Evolutionary conservation across 2,113 vertebrate genomes (phyloP), one percentile per base, ranked within the genome.

Genomic region (Laterallus jamaicensis): DNA sequence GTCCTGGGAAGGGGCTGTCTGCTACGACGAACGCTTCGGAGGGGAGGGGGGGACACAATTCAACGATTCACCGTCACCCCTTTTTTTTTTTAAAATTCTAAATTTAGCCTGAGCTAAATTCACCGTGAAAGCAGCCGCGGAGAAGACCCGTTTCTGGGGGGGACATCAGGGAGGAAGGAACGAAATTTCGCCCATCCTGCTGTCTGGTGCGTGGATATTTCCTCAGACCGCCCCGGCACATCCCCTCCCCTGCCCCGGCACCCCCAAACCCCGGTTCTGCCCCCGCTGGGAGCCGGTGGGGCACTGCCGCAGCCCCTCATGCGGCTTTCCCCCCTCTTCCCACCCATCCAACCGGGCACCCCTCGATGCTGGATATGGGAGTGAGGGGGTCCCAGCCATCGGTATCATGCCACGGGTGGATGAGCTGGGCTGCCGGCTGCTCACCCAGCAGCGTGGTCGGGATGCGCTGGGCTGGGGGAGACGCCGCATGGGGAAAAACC

Each of bases 131-230:
- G 62, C 32, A 39, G 73, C 22, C 13, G 10, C 3, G 83, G 31
- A 78, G 68, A 28, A 70, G 42, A 67, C 47, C 56, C 31, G 9
- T 40, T 91, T 63, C 31, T 54, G 87, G 60, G 62, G 62, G 73
- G 73, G 69, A 56, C 84, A 91, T 84, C 77, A 15, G 28, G 77
- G 77, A 86, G 75, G 75, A 76, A 73, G 67, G n/a, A 91, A 91
- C 69, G 90, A 92, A 92, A 91, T 84, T 29, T 26, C 66, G 10
- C 47, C 60, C 54, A 14, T 86, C 59, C 5, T 12, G 22, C 75
- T 47, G 32, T 24, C 56, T 80, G 82, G 73, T 87, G 87, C 31
- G 42, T 89, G 60, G 62, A 28, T 39, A 78, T 84, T 78, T 59
- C 63, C 49, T 52, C 6, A 52, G 17, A 64, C 1, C 20, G 2